A percentile compares a stretch with the other conserved stretches of the same genome.
Conservation (phyloP, 2,888 invertebrate species). For the Cylloceria caligata region DNA sequence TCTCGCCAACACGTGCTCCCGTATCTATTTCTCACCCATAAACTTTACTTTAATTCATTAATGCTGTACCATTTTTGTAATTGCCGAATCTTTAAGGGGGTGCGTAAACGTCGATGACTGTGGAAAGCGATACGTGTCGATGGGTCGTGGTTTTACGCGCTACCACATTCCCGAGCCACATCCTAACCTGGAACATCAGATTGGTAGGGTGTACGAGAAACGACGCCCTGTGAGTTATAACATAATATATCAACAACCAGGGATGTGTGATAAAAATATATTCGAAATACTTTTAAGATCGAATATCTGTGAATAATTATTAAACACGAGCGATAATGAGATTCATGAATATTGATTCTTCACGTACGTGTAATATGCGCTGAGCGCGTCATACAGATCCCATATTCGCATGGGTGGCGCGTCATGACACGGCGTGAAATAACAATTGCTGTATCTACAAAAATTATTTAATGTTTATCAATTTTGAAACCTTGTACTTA, state of each 20-base stretch:
- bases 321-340: too few species aligned
- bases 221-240: slow-evolving; percentile 64
- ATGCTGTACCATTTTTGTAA: slow-evolving; percentile 16
- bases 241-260: slow-evolving; percentile 10
- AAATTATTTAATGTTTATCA: too few species aligned
- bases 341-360: too few species aligned
- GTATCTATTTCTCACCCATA: too few species aligned
- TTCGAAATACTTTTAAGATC: background rate
- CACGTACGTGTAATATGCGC: too few species aligned
- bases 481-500: too few species aligned
- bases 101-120: slow-evolving; percentile 72
- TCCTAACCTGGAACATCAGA: slow-evolving; percentile 66
- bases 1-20: too few species aligned
- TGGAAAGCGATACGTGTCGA: slow-evolving; percentile 78
- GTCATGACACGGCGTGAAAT: too few species aligned
- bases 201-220: slow-evolving; percentile 74
- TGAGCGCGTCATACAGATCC: too few species aligned
- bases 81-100: slow-evolving; percentile 71
- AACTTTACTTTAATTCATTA: slow-evolving; percentile 18
- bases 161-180: slow-evolving; percentile 77
- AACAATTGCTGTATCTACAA: too few species aligned
- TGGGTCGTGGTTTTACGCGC: slow-evolving; percentile 80
- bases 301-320: too few species aligned
- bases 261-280: background rate
- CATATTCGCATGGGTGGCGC: too few species aligned